These are phyloP conservation scores for Gymnothorax reevesii DNA, from an alignment of 2,797 vertebrate species.

Conservation along the genomic window DNA sequence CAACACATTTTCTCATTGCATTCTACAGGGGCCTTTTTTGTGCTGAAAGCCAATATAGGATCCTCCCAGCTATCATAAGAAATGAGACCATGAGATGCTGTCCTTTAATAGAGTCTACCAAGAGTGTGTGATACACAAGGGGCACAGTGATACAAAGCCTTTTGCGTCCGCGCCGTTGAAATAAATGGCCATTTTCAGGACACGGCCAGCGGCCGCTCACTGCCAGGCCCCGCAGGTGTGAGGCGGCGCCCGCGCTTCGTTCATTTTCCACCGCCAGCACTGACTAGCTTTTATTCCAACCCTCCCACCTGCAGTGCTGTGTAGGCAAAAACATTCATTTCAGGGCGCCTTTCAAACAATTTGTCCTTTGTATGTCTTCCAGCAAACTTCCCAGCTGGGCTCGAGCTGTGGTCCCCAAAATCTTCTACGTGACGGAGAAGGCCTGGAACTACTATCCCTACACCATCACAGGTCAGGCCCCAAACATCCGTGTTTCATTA, in stretches of 20 bases:
- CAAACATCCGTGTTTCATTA: too few species aligned
- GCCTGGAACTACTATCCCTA: slow-evolving; percentile 98
- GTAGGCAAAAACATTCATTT: not conserved
- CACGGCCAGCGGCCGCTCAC: not conserved
- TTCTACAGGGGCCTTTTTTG: not conserved
- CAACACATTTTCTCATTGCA: not conserved
- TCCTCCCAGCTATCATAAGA: not conserved
- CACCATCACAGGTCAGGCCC: slow-evolving; percentile 88
- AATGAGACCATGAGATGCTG: not conserved
- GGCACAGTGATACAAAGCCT: not conserved
- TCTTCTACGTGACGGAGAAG: slow-evolving; percentile 97
- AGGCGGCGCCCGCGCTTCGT: not conserved
- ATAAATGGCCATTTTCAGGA: not conserved
- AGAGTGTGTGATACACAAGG: not conserved
- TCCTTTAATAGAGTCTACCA: not conserved
- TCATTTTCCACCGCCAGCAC: not conserved
- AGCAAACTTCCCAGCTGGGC: slow-evolving; percentile 98
- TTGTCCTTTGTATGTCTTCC: slow-evolving; percentile 38
- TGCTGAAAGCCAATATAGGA: too few species aligned
- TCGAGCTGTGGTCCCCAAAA: slow-evolving; percentile 93
- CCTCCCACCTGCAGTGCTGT: not conserved
- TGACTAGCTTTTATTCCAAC: not conserved
- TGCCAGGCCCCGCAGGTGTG: not conserved
- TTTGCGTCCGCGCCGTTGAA: not conserved
- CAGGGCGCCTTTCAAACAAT: not conserved